Evolutionary conservation across 2,888 invertebrate genomes (phyloP).

Genomic region (Heteromurus nitidus): DNA sequence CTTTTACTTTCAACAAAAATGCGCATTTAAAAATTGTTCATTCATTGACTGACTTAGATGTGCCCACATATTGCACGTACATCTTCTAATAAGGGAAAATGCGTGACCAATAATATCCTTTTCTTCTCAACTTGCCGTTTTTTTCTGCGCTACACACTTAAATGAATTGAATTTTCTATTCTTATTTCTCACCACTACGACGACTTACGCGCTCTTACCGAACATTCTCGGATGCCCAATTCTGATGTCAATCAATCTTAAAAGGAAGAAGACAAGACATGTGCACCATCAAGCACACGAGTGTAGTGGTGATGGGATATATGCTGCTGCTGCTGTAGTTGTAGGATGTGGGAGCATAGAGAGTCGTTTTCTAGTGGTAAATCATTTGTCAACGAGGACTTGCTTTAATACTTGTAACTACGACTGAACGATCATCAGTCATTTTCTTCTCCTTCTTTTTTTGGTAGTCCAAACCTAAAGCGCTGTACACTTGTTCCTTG

Average conservation of each 20-base stretch:
- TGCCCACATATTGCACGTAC: too few relatives aligned
- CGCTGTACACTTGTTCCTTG: too few relatives aligned
- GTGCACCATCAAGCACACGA: background rate
- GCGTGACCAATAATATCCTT: background rate
- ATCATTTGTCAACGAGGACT: slow-evolving; percentile 56
- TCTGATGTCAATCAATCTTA: slow-evolving; percentile 61
- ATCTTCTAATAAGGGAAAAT: too few relatives aligned
- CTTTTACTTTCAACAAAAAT: background rate
- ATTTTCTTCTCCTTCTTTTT: too few relatives aligned
- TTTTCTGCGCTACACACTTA: slow-evolving; percentile 16
- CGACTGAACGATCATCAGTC: slow-evolving; percentile 48
- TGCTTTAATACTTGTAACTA: slow-evolving; percentile 5
- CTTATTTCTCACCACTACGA: too few relatives aligned
- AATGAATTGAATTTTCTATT: slow-evolving; percentile 45
- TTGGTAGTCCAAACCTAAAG: too few relatives aligned
- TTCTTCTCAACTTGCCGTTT: background rate
- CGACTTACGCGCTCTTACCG: too few relatives aligned
- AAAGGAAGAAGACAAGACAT: slow-evolving; percentile 8
- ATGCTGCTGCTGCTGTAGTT: background rate
- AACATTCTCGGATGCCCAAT: slow-evolving; percentile 53
- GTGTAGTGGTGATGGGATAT: background rate
- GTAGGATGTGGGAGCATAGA: background rate
- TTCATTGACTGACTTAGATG: too few relatives aligned
- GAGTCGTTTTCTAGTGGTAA: slow-evolving; percentile 6
- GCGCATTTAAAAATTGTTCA: too few relatives aligned